Evolutionary conservation across 1,140 invertebrate species (phyloP).

Genomic region (Stenopsyche tienmushanensis): DNA sequence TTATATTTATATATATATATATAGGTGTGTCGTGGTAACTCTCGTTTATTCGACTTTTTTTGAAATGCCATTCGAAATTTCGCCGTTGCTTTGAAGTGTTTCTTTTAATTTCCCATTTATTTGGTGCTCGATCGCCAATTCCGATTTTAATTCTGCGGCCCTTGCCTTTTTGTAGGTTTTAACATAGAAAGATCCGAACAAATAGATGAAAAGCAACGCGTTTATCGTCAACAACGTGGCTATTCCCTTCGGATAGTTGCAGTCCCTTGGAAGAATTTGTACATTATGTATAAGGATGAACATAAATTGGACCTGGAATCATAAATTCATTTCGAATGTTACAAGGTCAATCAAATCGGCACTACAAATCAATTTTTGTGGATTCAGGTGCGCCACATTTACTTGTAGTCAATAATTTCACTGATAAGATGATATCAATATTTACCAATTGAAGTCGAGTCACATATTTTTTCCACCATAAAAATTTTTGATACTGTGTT

Average conservation of each 20-base stretch:
- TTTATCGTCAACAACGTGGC: conserved; percentile 66
- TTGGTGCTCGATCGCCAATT: background rate
- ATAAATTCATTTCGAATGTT: conserved; percentile 12
- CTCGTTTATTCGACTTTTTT: background rate
- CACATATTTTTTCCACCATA: conserved; percentile 95
- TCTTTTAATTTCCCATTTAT: background rate
- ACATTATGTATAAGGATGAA: conserved; percentile 67
- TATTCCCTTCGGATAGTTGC: conserved; percentile 63
- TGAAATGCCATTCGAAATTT: background rate
- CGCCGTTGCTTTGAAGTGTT: background rate
- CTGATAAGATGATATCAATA: background rate
- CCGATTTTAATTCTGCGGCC: conserved; percentile 2
- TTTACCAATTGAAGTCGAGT: conserved; percentile 82
- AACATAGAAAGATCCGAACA: conserved; percentile 79
- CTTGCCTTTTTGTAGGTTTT: conserved; percentile 61
- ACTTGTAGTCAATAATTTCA: too few species aligned
- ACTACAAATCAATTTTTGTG: too few species aligned
- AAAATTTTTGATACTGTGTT: conserved; percentile 78
- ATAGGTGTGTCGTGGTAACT: background rate
- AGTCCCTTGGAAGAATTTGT: conserved; percentile 58
- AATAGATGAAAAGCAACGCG: conserved; percentile 71
- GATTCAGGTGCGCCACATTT: too few species aligned
- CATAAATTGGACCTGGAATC: conserved; percentile 69
- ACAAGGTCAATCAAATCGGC: background rate
- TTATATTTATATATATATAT: background rate